phyloP scores from a whole-genome alignment of 2,113 vertebrate species.

The Tetrax tetrax region DNA sequence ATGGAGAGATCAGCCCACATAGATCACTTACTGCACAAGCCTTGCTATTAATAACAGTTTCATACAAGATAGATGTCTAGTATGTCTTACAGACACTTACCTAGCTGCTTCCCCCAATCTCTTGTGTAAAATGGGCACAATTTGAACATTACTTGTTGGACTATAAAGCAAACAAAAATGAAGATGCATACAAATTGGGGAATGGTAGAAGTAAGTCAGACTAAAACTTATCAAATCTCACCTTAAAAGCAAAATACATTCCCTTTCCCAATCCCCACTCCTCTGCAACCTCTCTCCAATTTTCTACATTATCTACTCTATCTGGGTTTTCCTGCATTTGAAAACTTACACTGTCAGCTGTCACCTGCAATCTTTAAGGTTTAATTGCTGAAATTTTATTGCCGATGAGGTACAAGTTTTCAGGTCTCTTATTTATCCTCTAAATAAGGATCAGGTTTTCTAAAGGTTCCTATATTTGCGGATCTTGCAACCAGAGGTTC shows the following conservation, averaged over 20 bases:
- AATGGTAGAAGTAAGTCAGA: neutral
- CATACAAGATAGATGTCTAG: neutral
- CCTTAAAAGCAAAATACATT: neutral
- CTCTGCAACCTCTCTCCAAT: neutral
- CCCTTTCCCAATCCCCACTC: neutral
- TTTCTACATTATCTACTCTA: neutral
- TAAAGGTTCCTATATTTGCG: neutral
- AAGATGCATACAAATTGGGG: neutral
- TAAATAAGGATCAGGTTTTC: neutral
- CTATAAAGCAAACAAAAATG: neutral
- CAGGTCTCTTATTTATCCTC: neutral
- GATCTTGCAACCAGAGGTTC: neutral
- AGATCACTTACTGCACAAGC: neutral
- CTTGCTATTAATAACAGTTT: neutral
- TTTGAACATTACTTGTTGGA: neutral
- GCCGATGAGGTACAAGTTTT: neutral
- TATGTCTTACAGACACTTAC: neutral
- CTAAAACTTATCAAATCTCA: neutral
- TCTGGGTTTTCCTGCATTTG: neutral
- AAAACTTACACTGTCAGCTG: neutral
- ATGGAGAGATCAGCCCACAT: neutral
- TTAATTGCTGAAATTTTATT: neutral
- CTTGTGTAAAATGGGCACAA: neutral
- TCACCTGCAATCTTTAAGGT: neutral
- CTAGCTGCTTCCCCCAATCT: neutral